phyloP scores from a whole-genome alignment of 2,888 invertebrate genomes.

The Hirtodrosophila confusa region DNA sequence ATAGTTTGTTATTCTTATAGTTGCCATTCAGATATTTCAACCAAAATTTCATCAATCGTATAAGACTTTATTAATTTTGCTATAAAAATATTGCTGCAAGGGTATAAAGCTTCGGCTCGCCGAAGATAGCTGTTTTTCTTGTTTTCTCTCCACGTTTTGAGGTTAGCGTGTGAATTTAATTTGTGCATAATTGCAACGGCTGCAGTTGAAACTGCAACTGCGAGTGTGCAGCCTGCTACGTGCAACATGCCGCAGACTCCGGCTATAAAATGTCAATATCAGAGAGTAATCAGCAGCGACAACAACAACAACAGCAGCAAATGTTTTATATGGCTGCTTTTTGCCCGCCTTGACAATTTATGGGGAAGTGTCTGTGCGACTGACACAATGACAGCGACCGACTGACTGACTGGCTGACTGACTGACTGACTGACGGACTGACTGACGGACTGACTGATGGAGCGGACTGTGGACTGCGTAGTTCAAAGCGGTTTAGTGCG shows the following conservation, averaged over 20 bases:
- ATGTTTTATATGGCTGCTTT: conserved; percentile 39
- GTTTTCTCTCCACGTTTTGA: conserved; percentile 26
- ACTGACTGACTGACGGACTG: conserved; percentile 21
- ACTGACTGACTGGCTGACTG: conserved; percentile 34
- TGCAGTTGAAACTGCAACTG: conserved; percentile 16
- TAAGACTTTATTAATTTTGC: no score
- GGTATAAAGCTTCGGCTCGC: no score
- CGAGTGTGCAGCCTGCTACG: conserved; percentile 22
- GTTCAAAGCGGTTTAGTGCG: conserved; percentile 30
- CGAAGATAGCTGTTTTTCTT: background rate
- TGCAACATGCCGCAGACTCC: conserved; percentile 6
- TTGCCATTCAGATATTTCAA: no score
- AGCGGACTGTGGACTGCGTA: conserved; percentile 6
- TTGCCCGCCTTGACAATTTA: conserved; percentile 37
- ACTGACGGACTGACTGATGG: conserved; percentile 18
- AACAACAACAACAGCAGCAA: conserved; percentile 24
- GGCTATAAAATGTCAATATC: conserved; percentile 71
- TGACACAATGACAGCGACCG: conserved; percentile 56
- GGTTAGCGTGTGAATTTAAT: conserved; percentile 75
- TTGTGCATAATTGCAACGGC: conserved; percentile 66
- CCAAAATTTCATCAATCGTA: no score
- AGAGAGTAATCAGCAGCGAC: conserved; percentile 59
- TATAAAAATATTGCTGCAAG: no score
- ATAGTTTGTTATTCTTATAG: no score
- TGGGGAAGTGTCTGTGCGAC: conserved; percentile 53